Conservation (phyloP, 2,888 invertebrate genomes). For the Scaptomyza cyrtandrae region DNA sequence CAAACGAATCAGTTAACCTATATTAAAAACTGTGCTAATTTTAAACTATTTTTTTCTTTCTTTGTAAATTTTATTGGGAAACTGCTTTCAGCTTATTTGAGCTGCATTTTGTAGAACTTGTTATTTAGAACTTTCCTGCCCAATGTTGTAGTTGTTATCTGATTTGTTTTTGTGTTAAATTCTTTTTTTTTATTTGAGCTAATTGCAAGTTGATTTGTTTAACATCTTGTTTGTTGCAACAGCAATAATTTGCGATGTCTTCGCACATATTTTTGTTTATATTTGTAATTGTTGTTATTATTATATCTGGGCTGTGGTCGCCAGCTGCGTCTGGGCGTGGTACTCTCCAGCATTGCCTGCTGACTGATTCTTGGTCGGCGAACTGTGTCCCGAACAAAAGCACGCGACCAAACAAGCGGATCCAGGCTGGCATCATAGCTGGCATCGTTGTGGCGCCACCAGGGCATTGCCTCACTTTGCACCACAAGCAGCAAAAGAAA, state of each 20-base stretch:
- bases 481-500: slow-evolving; percentile 21
- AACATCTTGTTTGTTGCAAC: slow-evolving; percentile 45
- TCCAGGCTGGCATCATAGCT: slow-evolving; percentile 81
- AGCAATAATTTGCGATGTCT: slow-evolving; percentile 46
- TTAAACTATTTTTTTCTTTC: neutral
- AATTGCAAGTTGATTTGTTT: slow-evolving; percentile 42
- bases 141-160: neutral
- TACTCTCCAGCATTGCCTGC: neutral
- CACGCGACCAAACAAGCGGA: slow-evolving; percentile 80
- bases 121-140: neutral
- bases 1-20: slow-evolving; percentile 10
- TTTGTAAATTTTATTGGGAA: neutral
- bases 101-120: slow-evolving; percentile 4
- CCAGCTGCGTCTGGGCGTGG: slow-evolving; percentile 1
- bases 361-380: slow-evolving; percentile 64
- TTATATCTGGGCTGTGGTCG: slow-evolving; percentile 1
- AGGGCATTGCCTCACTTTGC: slow-evolving; percentile 47
- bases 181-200: slow-evolving; percentile 44
- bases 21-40: slow-evolving; percentile 11
- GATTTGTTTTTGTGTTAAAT: neutral
- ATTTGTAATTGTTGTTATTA: slow-evolving; percentile 19
- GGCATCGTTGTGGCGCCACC: slow-evolving; percentile 60
- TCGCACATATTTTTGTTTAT: slow-evolving; percentile 33
- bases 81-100: slow-evolving; percentile 4
- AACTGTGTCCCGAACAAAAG: slow-evolving; percentile 76